A percentile compares a stretch with the other conserved stretches of the same genome.
Evolutionary conservation across 2,113 vertebrate species (phyloP).

Genomic region (Ailuropoda melanoleuca): DNA sequence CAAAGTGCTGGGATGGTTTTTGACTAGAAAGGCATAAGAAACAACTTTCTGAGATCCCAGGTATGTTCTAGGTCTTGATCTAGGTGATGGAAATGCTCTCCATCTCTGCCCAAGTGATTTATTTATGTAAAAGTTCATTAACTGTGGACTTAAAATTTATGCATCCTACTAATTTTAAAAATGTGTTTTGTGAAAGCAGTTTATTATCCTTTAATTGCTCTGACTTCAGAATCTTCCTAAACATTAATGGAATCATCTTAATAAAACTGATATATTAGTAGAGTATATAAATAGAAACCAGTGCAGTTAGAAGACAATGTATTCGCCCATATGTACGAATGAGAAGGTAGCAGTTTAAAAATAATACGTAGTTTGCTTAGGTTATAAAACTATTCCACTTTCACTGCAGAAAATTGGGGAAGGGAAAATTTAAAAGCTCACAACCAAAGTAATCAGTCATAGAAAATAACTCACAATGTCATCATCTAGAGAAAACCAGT

Average conservation of each 20-base stretch:
- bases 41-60: background rate
- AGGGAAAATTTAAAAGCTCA: background rate
- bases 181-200: background rate
- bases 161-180: background rate
- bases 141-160: background rate
- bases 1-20: background rate
- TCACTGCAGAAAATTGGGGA: slow-evolving; percentile 2
- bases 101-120: background rate
- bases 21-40: background rate
- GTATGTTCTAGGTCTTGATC: background rate
- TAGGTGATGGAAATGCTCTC: background rate
- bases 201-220: background rate
- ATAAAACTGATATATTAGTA: background rate
- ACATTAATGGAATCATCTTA: background rate
- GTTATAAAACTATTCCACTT: background rate
- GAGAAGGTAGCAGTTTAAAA: background rate
- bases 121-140: background rate
- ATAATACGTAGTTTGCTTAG: background rate
- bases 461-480: background rate
- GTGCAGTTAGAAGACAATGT: background rate
- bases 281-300: background rate
- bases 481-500: background rate
- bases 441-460: background rate
- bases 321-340: background rate
- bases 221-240: background rate